Evolutionary conservation across 2,888 invertebrate genomes (phyloP).

Genomic region (Antitype chi): DNA sequence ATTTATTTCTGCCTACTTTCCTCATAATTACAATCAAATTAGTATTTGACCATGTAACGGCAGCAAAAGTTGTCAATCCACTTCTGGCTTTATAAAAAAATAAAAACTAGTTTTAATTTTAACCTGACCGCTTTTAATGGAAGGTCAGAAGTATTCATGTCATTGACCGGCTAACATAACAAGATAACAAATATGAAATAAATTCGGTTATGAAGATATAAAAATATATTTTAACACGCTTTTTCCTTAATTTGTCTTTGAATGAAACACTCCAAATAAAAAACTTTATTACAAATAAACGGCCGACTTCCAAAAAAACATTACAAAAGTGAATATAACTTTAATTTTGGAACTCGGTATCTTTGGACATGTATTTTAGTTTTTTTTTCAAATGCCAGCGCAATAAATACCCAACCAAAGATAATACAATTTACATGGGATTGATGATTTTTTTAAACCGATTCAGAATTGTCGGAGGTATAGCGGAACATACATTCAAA

Average conservation of each 20-base stretch:
- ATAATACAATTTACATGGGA: no score
- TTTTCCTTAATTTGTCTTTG: background rate
- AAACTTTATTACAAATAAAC: no score
- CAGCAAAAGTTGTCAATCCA: constrained; percentile 4
- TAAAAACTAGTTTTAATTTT: constrained; percentile 17
- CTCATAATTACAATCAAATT: background rate
- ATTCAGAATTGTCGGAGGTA: no score
- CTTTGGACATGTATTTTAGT: no score
- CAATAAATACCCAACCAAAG: no score
- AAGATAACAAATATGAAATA: constrained; percentile 9
- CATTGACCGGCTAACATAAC: constrained; percentile 11
- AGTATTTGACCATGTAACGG: background rate
- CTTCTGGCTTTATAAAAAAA: background rate
- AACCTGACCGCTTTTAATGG: background rate
- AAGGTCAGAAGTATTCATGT: constrained; percentile 22
- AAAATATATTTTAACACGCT: constrained; percentile 12
- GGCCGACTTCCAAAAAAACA: no score
- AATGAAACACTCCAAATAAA: constrained; percentile 5
- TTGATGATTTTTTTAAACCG: no score
- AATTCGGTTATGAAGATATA: background rate
- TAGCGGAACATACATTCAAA: no score
- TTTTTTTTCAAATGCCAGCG: no score
- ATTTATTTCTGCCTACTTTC: background rate
- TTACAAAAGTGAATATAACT: no score
- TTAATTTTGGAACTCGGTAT: no score